Evolutionary conservation across 2,113 vertebrate genomes (phyloP).

Genomic region (Myocastor coypus): DNA sequence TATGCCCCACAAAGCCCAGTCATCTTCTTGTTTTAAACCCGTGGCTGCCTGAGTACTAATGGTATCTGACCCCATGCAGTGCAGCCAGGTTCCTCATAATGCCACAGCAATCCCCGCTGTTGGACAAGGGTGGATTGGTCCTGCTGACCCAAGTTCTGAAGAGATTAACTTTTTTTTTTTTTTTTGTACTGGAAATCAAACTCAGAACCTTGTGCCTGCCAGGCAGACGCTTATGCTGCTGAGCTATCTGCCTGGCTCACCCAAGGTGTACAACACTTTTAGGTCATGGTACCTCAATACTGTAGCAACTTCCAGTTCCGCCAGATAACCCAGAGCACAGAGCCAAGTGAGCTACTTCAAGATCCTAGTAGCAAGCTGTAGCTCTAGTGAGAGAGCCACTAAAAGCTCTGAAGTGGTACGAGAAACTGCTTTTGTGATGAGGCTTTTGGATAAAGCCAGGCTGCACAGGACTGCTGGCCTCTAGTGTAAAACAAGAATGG

Average conservation of each 20-base stretch:
- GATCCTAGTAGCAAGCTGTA: not conserved
- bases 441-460: not conserved
- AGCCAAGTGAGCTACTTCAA: not conserved
- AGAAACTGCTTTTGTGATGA: not conserved
- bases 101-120: not conserved
- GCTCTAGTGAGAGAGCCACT: not conserved
- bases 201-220: no score
- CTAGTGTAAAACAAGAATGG: not conserved
- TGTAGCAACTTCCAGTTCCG: not conserved
- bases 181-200: no score
- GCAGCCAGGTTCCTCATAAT: not conserved
- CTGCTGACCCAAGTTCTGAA: not conserved
- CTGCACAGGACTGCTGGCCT: not conserved
- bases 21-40: not conserved
- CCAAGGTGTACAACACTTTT: not conserved
- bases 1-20: accelerated
- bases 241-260: no score
- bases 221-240: no score
- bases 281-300: not conserved
- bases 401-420: not conserved
- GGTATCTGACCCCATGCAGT: not conserved
- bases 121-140: not conserved
- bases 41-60: not conserved
- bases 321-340: not conserved
- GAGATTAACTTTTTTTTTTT: no score